Percentiles rank a stretch among this genome's conserved stretches.
Conservation (phyloP, 2,113 vertebrate species). For the Poicephalus gulielmi region DNA sequence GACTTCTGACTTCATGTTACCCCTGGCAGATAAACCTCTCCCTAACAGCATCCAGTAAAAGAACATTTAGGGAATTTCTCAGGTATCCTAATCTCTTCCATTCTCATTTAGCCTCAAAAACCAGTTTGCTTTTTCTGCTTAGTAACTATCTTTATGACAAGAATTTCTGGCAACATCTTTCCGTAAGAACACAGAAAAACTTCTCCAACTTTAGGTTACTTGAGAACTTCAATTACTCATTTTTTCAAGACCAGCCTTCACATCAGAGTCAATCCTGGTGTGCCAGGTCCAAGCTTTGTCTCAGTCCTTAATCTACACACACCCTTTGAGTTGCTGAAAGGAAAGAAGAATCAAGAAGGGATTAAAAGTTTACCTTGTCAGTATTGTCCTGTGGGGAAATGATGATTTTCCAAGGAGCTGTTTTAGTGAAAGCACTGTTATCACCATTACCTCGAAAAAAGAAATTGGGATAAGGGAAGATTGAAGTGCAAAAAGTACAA, state of each 20-base stretch:
- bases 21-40: background rate
- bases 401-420: background rate
- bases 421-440: background rate
- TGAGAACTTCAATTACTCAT: background rate
- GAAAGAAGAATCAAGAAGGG: background rate
- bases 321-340: background rate
- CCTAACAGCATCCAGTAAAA: background rate
- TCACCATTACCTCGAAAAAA: background rate
- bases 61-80: background rate
- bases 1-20: background rate
- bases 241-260: background rate
- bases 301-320: background rate
- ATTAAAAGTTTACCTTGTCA: background rate
- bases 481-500: background rate
- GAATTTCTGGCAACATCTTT: background rate
- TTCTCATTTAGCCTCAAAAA: background rate
- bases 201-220: background rate
- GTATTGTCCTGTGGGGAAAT: background rate
- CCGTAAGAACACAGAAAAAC: background rate
- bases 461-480: background rate
- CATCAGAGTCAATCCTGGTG: background rate
- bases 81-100: background rate
- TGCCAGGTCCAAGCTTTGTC: background rate
- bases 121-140: background rate
- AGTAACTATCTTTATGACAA: background rate